phyloP scores from a whole-genome alignment of 2,888 invertebrate genomes.

The Lithophane socia region DNA sequence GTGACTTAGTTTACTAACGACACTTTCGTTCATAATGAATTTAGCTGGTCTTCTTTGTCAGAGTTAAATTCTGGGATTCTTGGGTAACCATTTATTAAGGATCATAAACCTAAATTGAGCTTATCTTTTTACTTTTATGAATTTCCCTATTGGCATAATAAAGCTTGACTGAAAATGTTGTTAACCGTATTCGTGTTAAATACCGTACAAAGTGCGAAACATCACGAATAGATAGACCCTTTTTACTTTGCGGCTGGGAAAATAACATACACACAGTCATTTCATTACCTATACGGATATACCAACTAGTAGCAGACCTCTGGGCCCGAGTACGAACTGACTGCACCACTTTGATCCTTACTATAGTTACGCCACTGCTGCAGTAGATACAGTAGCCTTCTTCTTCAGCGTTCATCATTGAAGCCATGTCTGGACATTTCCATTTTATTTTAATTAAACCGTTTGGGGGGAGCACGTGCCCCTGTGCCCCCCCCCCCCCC shows the following conservation, averaged over 20 bases:
- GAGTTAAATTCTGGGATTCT: neutral
- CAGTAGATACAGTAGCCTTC: no score
- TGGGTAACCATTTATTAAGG: neutral
- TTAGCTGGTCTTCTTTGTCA: neutral
- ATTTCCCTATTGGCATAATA: neutral
- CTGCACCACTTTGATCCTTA: no score
- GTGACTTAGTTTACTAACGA: constrained; percentile 37
- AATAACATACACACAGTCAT: neutral
- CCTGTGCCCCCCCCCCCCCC: no score
- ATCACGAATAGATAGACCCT: neutral
- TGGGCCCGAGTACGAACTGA: no score
- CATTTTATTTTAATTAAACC: no score
- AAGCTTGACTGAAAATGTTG: neutral
- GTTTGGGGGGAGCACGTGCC: no score
- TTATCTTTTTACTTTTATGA: neutral
- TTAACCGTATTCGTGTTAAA: neutral
- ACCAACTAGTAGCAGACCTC: no score
- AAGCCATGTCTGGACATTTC: no score
- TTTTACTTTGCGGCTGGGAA: neutral
- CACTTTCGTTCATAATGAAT: neutral
- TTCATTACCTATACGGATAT: neutral
- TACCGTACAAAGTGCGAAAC: neutral
- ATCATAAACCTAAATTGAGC: neutral
- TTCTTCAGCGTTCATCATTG: no score
- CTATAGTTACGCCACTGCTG: no score